Conservation (phyloP, 1,140 invertebrate species). For the Drosophila bipectinata region DNA sequence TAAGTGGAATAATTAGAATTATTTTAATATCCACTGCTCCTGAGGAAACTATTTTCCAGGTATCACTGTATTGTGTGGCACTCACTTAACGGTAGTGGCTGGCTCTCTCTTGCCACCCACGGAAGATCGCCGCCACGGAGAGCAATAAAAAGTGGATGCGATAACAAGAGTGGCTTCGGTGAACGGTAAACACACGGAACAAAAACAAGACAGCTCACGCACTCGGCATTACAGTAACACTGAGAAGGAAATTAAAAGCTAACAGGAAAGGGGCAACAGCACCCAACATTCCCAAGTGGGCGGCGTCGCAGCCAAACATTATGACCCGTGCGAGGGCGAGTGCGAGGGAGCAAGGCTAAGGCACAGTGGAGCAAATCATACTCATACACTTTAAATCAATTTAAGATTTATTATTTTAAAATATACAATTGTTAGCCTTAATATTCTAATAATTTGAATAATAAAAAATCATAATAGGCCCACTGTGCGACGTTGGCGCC, state of each 20-base stretch:
- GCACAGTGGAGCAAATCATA: constrained; percentile 7
- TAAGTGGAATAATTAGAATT: too few relatives aligned
- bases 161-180: constrained; percentile 73
- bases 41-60: too few relatives aligned
- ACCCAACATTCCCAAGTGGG: constrained; percentile 33
- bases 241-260: constrained; percentile 36
- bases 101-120: constrained; percentile 21
- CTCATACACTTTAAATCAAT: too few relatives aligned
- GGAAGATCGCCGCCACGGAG: constrained; percentile 36
- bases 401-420: too few relatives aligned
- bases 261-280: constrained; percentile 27
- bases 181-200: constrained; percentile 33
- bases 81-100: constrained; percentile 2
- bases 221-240: constrained; percentile 33
- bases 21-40: too few relatives aligned
- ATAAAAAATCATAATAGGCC: background rate
- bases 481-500: constrained; percentile 35
- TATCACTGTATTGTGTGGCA: constrained; percentile 7
- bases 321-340: constrained; percentile 28
- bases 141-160: constrained; percentile 47
- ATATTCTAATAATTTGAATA: too few relatives aligned
- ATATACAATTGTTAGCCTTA: too few relatives aligned
- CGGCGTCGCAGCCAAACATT: constrained; percentile 49
- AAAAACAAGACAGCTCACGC: constrained; percentile 46
- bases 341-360: constrained; percentile 8